A percentile compares a stretch with the other conserved stretches of the same genome.
Conservation (phyloP, 2,888 invertebrate species). For the Xanthorhoe designata region DNA sequence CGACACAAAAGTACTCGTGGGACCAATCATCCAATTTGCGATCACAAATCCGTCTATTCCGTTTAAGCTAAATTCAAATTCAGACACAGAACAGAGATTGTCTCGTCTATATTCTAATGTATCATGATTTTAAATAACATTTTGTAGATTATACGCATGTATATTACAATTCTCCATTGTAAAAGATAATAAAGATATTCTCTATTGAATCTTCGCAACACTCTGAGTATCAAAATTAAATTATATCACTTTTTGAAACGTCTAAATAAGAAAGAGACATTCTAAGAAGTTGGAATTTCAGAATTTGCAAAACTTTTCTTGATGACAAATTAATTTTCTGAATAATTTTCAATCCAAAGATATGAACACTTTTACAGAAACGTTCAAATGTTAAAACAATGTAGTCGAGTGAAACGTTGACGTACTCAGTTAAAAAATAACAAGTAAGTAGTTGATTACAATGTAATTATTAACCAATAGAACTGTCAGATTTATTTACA, state of each 20-base stretch:
- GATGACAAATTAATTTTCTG: not conserved
- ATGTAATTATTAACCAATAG: no score
- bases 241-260: conserved; percentile 1
- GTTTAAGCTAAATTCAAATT: not conserved
- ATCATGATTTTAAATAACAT: no score
- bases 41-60: conserved; percentile 5
- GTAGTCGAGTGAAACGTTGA: no score
- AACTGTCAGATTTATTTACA: no score
- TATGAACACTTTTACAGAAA: not conserved
- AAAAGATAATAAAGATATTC: not conserved
- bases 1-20: conserved; percentile 13
- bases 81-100: not conserved
- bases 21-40: conserved; percentile 23
- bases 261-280: not conserved
- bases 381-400: not conserved
- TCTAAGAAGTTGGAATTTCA: not conserved
- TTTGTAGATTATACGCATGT: no score
- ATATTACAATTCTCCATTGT: not conserved
- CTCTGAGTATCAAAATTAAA: not conserved
- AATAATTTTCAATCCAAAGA: not conserved
- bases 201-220: not conserved
- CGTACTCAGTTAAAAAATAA: no score
- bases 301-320: not conserved
- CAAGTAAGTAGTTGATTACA: no score
- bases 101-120: not conserved